phyloP scores from a whole-genome alignment of 1,140 invertebrate species.

The Drosophila persimilis region DNA sequence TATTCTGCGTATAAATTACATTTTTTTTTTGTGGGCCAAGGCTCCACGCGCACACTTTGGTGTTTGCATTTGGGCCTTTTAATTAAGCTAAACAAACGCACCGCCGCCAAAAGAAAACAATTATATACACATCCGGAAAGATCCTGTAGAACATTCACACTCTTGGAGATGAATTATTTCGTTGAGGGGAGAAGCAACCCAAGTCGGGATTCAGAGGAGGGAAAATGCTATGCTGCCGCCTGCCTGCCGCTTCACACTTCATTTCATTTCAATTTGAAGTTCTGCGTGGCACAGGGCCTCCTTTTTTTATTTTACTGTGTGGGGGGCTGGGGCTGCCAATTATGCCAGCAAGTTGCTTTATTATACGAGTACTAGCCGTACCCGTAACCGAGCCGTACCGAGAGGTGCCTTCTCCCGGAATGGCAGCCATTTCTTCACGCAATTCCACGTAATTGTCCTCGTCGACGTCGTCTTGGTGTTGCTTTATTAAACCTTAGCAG shows the following conservation, averaged over 20 bases:
- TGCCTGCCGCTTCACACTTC: conserved; percentile 59
- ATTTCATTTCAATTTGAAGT: conserved; percentile 72
- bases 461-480: conserved; percentile 61
- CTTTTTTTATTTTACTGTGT: conserved; percentile 44
- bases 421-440: conserved; percentile 56
- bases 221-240: not conserved
- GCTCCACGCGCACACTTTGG: conserved; percentile 31
- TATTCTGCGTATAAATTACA: conserved; percentile 16
- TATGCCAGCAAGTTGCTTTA: conserved; percentile 75
- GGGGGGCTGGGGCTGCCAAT: conserved; percentile 59
- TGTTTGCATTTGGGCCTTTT: conserved; percentile 62
- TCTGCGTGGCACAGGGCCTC: conserved; percentile 16
- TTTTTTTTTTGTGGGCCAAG: conserved; percentile 19
- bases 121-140: conserved; percentile 20
- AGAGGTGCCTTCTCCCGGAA: conserved; percentile 31
- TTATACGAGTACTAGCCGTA: conserved; percentile 32
- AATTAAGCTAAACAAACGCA: conserved; percentile 72
- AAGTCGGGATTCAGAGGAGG: conserved; percentile 13
- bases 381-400: not conserved
- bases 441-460: conserved; percentile 41
- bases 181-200: not conserved
- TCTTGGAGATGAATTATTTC: not conserved
- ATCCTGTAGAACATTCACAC: not conserved
- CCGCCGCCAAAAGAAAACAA: conserved; percentile 46
- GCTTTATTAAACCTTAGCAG: conserved; percentile 77